Base-by-base conservation (phyloP, 2,888 invertebrate genomes). In the Bembecia ichneumoniformis region DNA sequence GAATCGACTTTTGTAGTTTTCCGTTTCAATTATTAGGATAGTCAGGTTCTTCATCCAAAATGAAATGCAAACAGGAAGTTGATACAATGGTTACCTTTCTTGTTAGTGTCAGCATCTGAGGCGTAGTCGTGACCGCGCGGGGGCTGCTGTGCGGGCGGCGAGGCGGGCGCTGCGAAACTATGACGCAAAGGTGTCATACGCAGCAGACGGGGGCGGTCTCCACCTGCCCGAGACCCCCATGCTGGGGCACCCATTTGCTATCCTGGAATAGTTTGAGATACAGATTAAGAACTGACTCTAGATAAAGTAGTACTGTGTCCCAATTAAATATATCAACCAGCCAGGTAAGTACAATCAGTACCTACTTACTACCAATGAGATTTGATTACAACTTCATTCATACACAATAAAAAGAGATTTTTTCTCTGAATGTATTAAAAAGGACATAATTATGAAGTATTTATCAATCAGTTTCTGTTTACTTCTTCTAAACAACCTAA, bases 91-190 rank as follows among this genome's bases (percentile, higher is more conserved):
- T 59, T 78, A 90, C 90, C 89, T 88, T 83, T 84, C 63, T 89
- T 87, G 72, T 83, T 90, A 74, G 89, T 88, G 74, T 90, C 90
- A 60, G 89, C 90, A 74, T 89, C 88, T 56, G 90, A 90, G 68
- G 88, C 83, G 66, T 88, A 88, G 66, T 82, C 89, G 60, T 82
- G 82, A 3, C 78, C 58, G 56, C 82, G 74, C 4, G 73, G 68
- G 35, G 77, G 77, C 20, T 80, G 76, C 11, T 72, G 84, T 46
- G 80, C 77, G 49, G 82, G 80, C 47, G 87, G 82, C 15, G 88
- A 81, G 56, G 86, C 78, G 45, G 88, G 88, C 35, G 87, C 88
- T 36, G 88, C 88, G 62, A 89, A 87, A 71, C 89, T 89, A 72
- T 90, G 89, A 28, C 89, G 72, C 43, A 89, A 79, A 53, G 90